Evolutionary conservation across 2,113 vertebrate genomes (phyloP).

Genomic region (Falco punctatus): DNA sequence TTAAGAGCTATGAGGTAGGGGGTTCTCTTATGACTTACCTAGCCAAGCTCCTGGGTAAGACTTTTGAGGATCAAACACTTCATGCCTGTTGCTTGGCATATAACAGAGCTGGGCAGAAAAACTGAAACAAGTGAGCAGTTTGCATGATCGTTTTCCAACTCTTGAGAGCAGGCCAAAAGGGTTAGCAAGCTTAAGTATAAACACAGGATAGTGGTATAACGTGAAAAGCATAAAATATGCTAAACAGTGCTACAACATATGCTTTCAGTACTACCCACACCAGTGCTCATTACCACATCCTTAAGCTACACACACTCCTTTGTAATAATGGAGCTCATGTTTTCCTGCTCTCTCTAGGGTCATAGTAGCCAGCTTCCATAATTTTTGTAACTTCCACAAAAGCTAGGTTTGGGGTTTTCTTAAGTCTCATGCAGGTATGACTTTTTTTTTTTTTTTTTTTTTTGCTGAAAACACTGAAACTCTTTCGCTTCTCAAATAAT

Average conservation of each 20-base stretch:
- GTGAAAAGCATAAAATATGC: background rate
- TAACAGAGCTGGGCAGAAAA: background rate
- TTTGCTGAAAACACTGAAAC: background rate
- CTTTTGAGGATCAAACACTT: background rate
- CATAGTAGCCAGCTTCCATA: background rate
- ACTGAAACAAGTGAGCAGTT: background rate
- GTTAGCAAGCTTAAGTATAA: background rate
- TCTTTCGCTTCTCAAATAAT: background rate
- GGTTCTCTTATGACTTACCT: background rate
- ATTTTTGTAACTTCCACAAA: background rate
- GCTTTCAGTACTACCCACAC: background rate
- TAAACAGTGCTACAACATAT: background rate
- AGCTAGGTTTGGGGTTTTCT: background rate
- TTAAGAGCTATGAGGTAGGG: background rate
- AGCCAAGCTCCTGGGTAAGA: background rate
- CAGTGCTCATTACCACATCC: background rate
- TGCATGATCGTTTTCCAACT: background rate
- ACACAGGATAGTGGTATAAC: background rate
- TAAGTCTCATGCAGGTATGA: no score
- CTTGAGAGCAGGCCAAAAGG: background rate
- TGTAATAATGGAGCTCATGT: background rate
- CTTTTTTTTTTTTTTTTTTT: background rate
- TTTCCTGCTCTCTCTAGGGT: background rate
- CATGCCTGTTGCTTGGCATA: background rate
- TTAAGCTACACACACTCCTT: background rate